Base-by-base conservation (phyloP, 2,797 vertebrate genomes). In the Hydrolagus colliei region DNA sequence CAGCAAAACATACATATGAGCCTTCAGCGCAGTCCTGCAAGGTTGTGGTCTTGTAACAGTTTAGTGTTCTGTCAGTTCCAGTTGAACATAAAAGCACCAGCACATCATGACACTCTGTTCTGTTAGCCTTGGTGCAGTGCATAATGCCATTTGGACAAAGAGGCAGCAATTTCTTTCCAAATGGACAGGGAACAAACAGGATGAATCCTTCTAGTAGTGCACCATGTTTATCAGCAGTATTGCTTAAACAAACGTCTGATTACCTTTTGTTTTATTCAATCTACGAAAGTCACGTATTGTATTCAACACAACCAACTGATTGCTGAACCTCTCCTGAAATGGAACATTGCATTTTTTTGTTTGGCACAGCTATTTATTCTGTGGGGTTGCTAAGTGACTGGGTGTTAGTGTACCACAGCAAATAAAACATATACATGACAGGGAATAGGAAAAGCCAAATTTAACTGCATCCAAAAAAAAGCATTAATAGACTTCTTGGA, bases 221-320 rank as follows among this genome's bases (percentile, higher is more conserved):
- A 35, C 6, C 18, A 67, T 71, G 35, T 20, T 1, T 71, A 32
- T 84, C 32, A 71, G 67, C 65, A 84, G 22, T 71, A 84, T 41
- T 71, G 79, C 65, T n/a, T 20, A 84, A 84, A 67, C 32, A 52
- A 84, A 6, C 41, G 41, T 84, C 79, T 67, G 52, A 63, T 84
- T 84, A 84, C 20, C 16, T 14, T 62, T 68, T 71, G 32, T 35
- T 84, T 84, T 84, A 84, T 71, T 16, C 65, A 84, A 80, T 52
- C 62, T 41, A 35, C 41, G 52, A 84, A 71, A 71, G 65, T 84
- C 32, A 84, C 10, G 16, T 35, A 52, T 84, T 63, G n/a, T 10
- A 71, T 84, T 84, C 35, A 84, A 71, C 65, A 84, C 41, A 84
- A 84, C 65, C 35, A 84, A 84, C 65, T 79, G 77, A 79, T 79